These are phyloP conservation scores for Melanargia galathea DNA, from an alignment of 2,888 invertebrate species.

Conservation along the genomic window DNA sequence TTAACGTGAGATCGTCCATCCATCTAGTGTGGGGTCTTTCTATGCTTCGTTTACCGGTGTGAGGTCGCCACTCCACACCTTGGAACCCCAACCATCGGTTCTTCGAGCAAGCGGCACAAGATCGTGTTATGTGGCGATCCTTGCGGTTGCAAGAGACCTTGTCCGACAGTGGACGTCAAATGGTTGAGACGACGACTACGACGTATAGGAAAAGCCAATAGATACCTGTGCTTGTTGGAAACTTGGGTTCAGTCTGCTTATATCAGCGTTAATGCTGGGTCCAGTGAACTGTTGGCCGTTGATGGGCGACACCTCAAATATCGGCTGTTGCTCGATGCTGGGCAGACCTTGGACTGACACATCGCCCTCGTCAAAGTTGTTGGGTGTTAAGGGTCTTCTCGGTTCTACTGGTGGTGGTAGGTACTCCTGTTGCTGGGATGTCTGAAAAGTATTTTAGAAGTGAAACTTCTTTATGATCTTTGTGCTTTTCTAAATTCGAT, in stretches of 20 bases:
- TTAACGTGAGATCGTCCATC: no score
- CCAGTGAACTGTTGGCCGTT: constrained; percentile 70
- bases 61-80: no score
- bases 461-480: no score
- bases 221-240: constrained; percentile 62
- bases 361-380: constrained; percentile 57
- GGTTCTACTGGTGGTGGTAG: constrained; percentile 65
- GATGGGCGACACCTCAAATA: constrained; percentile 69
- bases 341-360: constrained; percentile 74
- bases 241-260: constrained; percentile 60
- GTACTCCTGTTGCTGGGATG: constrained; percentile 52
- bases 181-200: no score
- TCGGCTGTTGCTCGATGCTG: constrained; percentile 61
- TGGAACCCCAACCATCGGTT: no score
- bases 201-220: background rate
- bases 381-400: constrained; percentile 50
- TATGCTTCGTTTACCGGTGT: no score
- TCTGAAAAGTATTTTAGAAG: no score
- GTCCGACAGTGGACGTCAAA: no score
- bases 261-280: constrained; percentile 60
- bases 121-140: background rate
- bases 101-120: no score
- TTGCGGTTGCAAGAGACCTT: background rate
- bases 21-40: no score
- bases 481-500: no score